Percentiles rank a stretch among this genome's conserved stretches.
phyloP scores from a whole-genome alignment of 2,797 vertebrate genomes.

The Acanthurus lineatus region DNA sequence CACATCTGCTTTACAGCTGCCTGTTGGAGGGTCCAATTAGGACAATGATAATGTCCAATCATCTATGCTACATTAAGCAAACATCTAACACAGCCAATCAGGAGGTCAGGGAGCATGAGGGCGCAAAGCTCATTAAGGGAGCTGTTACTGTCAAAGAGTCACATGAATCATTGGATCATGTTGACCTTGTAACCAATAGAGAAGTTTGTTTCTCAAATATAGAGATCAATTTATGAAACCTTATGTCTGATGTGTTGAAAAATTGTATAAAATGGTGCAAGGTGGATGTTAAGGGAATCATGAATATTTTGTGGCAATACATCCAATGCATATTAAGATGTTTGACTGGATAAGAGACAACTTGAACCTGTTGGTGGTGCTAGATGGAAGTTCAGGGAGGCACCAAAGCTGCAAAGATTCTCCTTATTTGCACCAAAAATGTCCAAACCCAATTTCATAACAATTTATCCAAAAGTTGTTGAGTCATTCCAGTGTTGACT shows the following conservation, averaged over 20 bases:
- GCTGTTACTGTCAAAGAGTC: constrained; percentile 34
- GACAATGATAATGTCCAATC: constrained; percentile 67
- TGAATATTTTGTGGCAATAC: background rate
- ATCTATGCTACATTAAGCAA: constrained; percentile 62
- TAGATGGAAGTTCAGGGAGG: background rate
- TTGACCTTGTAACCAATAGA: background rate
- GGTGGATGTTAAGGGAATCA: background rate
- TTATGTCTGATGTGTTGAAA: background rate
- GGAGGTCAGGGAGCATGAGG: constrained; percentile 38
- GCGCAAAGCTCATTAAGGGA: constrained; percentile 17
- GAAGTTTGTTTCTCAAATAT: too few relatives aligned
- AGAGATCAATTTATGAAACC: too few relatives aligned
- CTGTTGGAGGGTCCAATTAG: constrained; percentile 57
- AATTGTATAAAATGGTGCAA: background rate
- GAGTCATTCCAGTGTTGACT: background rate
- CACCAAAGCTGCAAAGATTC: background rate
- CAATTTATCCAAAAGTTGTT: background rate
- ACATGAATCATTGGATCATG: background rate
- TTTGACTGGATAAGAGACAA: background rate
- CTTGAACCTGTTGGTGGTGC: background rate
- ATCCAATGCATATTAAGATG: background rate
- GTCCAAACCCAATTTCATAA: background rate
- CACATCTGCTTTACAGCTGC: constrained; percentile 79
- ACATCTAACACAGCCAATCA: constrained; percentile 53
- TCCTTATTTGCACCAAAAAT: background rate